These are phyloP conservation scores for Synanthedon andrenaeformis DNA, from an alignment of 2,888 invertebrate species.

Conservation along the genomic window DNA sequence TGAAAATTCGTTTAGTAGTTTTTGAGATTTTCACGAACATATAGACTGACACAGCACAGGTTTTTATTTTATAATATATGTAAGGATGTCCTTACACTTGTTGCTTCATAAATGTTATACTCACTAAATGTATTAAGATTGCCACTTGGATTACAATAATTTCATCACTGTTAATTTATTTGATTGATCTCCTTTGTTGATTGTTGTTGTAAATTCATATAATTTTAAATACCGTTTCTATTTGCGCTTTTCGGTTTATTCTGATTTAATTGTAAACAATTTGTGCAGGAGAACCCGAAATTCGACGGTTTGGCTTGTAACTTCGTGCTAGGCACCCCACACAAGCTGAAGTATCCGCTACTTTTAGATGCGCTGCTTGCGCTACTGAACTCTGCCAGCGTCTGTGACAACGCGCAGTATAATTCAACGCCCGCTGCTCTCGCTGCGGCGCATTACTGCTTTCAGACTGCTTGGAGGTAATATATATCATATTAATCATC, in stretches of 20 bases:
- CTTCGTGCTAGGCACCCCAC: slow-evolving; percentile 92
- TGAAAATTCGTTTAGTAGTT: too few relatives aligned
- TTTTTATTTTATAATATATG: too few relatives aligned
- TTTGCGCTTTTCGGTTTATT: too few relatives aligned
- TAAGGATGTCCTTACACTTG: too few relatives aligned
- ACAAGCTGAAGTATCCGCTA: slow-evolving; percentile 88
- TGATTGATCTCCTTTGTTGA: too few relatives aligned
- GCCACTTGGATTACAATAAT: not conserved
- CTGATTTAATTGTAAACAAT: too few relatives aligned
- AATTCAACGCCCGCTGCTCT: slow-evolving; percentile 72
- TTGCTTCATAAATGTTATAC: too few relatives aligned
- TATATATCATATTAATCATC: slow-evolving; percentile 3
- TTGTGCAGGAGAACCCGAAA: slow-evolving; percentile 83
- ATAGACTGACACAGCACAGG: too few relatives aligned
- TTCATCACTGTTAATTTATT: not conserved
- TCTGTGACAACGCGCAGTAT: slow-evolving; percentile 65
- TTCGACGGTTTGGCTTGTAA: slow-evolving; percentile 93
- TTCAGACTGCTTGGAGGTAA: slow-evolving; percentile 86
- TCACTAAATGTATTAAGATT: not conserved
- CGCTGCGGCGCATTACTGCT: slow-evolving; percentile 92
- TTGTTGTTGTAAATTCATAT: too few relatives aligned
- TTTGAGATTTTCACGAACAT: too few relatives aligned
- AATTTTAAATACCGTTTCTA: too few relatives aligned
- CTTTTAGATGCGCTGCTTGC: slow-evolving; percentile 88
- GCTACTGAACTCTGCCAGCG: slow-evolving; percentile 83